These are phyloP conservation scores for Thamnaconus septentrionalis DNA, from an alignment of 2,113 vertebrate genomes.

Conservation along the genomic window DNA sequence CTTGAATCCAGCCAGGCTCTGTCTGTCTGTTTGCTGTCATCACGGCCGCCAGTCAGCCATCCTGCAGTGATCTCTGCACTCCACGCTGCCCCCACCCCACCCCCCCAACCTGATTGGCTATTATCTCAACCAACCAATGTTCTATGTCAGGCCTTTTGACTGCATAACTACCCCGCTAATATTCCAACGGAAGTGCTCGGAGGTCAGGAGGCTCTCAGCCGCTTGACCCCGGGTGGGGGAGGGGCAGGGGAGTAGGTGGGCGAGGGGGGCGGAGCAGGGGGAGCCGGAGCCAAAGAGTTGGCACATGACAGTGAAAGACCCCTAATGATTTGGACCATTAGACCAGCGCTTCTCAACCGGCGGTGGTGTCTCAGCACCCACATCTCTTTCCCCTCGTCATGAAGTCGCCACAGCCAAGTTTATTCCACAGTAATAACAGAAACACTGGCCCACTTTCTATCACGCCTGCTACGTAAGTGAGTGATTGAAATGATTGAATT, in stretches of 20 bases:
- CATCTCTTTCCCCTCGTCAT: no score
- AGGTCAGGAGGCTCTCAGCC: conserved; percentile 84
- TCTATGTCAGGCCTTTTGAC: conserved; percentile 81
- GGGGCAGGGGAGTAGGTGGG: no score
- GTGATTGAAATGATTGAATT: no score
- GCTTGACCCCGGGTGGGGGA: conserved; percentile 83
- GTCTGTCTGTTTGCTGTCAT: conserved; percentile 76
- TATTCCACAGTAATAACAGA: no score
- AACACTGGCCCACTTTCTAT: no score
- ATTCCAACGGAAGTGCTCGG: conserved; percentile 85
- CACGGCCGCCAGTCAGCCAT: conserved; percentile 68
- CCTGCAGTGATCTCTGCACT: conserved; percentile 52
- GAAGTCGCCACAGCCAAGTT: no score
- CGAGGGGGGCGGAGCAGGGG: no score
- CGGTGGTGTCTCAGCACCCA: no score
- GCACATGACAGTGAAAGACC: conserved; percentile 87
- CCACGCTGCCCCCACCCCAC: conserved; percentile 12
- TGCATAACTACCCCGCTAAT: conserved; percentile 80
- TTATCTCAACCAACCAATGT: conserved; percentile 77
- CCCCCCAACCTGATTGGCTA: conserved; percentile 75
- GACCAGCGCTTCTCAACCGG: no score
- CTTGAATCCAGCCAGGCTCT: conserved; percentile 71
- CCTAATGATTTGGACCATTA: conserved; percentile 82
- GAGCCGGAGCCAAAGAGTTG: conserved; percentile 84
- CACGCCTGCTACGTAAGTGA: no score